phyloP scores from a whole-genome alignment of 2,797 vertebrate species.

The Spinus olivaceus region DNA sequence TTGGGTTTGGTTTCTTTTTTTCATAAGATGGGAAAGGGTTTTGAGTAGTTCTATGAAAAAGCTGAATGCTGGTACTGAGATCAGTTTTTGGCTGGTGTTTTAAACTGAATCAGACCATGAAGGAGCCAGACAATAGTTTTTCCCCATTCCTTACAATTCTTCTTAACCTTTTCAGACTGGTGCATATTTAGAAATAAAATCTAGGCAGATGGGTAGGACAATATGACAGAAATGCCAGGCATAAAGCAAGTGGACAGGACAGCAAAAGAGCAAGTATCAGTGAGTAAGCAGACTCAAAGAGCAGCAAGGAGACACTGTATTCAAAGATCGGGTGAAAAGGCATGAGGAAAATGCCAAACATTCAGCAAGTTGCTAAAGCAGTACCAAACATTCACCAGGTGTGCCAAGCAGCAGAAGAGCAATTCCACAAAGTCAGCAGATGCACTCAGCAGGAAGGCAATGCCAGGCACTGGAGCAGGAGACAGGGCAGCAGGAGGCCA shows the following conservation, averaged over 20 bases:
- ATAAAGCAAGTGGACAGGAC: constrained; percentile 33
- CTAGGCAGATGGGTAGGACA: constrained; percentile 44
- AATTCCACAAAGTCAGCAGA: constrained; percentile 60
- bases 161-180: constrained; percentile 41
- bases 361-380: constrained; percentile 61
- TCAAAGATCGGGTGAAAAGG: constrained; percentile 58
- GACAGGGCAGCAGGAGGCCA: constrained; percentile 18
- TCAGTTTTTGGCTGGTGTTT: constrained; percentile 44
- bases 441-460: constrained; percentile 45
- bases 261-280: constrained; percentile 40
- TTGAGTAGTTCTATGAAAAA: constrained; percentile 47
- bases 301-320: constrained; percentile 27
- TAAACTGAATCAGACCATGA: constrained; percentile 22
- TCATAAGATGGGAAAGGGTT: neutral
- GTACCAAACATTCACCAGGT: constrained; percentile 43
- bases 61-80: constrained; percentile 22
- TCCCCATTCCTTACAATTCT: constrained; percentile 52
- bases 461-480: constrained; percentile 11
- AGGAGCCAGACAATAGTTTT: constrained; percentile 25
- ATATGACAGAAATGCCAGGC: constrained; percentile 37
- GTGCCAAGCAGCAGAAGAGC: constrained; percentile 65
- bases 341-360: constrained; percentile 61
- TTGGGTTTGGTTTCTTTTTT: neutral
- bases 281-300: constrained; percentile 62
- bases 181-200: constrained; percentile 61